A percentile compares a stretch with the other conserved stretches of the same genome.
Conservation (phyloP, 2,797 vertebrate genomes). For the Melanotaenia parkinsoni region DNA sequence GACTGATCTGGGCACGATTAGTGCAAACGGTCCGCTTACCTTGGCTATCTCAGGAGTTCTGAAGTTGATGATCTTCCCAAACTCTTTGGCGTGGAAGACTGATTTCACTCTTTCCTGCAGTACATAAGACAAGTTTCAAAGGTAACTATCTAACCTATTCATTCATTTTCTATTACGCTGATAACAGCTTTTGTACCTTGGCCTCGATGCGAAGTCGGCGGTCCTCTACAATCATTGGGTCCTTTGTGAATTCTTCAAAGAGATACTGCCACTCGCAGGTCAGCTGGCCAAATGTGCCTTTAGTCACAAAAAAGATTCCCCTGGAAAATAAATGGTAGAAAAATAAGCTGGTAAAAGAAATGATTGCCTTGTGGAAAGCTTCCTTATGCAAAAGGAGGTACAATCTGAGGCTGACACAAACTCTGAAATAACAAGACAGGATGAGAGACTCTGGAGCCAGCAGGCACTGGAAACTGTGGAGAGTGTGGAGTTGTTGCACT, state of each 20-base stretch:
- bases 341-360: neutral
- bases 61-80: slow-evolving; percentile 99
- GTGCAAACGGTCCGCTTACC: slow-evolving; percentile 76
- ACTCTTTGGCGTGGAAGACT: slow-evolving; percentile 98
- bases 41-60: slow-evolving; percentile 90
- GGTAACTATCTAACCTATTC: neutral
- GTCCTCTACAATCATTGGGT: slow-evolving; percentile 90
- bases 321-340: slow-evolving; percentile 69
- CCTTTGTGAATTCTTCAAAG: slow-evolving; percentile 97
- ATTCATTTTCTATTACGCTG: neutral
- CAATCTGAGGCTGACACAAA: neutral
- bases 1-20: neutral
- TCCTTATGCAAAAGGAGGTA: neutral
- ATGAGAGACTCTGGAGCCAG: neutral
- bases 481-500: no score
- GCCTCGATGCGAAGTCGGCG: slow-evolving; percentile 94
- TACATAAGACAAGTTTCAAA: neutral
- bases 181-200: slow-evolving; percentile 83
- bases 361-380: neutral
- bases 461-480: neutral
- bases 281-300: slow-evolving; percentile 95
- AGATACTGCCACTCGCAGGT: slow-evolving; percentile 98
- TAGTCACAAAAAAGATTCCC: slow-evolving; percentile 96
- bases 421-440: neutral
- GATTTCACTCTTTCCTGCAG: slow-evolving; percentile 95